Evolutionary conservation across 2,113 vertebrate genomes (phyloP), one percentile per base, ranked within the genome.

Genomic region (Eptatretus burgeri): DNA sequence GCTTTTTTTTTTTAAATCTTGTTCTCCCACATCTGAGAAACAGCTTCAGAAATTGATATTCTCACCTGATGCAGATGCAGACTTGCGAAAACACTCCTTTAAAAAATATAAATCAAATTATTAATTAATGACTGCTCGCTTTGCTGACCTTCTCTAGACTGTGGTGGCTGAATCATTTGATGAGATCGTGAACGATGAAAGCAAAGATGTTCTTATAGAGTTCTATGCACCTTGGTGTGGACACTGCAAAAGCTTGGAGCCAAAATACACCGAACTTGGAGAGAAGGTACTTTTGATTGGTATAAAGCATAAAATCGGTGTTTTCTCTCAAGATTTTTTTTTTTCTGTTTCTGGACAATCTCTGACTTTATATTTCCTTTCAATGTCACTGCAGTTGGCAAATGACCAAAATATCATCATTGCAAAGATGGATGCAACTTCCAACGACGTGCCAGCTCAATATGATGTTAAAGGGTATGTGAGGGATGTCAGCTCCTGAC

Each of bases 361-460:
- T 7, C 27, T 41, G 27, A 41, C 27, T 41, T 41, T 41, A 41
- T 41, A 41, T 41, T 41, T 41, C 3, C 7, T 41, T 41, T 41
- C 27, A 41, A 41, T 41, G 27, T 3, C 27, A 41, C 27, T 41
- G 27, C 69, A 98, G 91, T 78, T 98, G 41, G 73, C 76, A 65
- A 69, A 72, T 68, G 80, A 91, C 71, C 85, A 86, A 70, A 86
- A 82, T 66, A 73, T 98, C 2, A 27, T 98, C 67, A 80, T 98
- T 69, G 91, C 91, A 69, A 98, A 98, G 77, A 98, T 98, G 91
- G 91, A 98, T 2, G 89, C 91, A 64, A 98, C 91, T 68, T 85
- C 89, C 70, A 98, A 98, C 53, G 91, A 98, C 66, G 91, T 98
- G 70, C 91, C 91, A 70, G 79, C 83, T 67, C 78, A 78, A 0